phyloP scores from a whole-genome alignment of 2,888 invertebrate genomes.

The Cabera pusaria region DNA sequence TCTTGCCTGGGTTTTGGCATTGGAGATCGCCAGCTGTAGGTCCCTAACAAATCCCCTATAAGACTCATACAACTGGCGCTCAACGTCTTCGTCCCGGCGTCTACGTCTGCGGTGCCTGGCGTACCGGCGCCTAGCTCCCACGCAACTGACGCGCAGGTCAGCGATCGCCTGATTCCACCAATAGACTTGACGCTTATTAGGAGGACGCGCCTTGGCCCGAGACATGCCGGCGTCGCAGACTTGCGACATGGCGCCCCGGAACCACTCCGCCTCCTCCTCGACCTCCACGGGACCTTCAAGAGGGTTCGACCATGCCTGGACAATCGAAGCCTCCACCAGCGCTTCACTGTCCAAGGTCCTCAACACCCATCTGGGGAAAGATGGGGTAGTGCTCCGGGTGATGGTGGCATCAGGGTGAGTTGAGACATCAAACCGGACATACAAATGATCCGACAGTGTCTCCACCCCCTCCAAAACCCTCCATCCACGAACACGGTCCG shows the following conservation, averaged over 20 bases:
- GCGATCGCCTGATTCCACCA: constrained; percentile 13
- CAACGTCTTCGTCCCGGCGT: neutral
- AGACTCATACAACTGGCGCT: neutral
- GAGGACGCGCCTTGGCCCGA: constrained; percentile 1
- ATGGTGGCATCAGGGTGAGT: neutral
- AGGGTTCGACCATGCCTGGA: constrained; percentile 4
- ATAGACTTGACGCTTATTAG: constrained; percentile 3
- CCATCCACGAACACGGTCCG: constrained; percentile 5
- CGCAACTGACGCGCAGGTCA: neutral
- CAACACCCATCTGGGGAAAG: constrained; percentile 6
- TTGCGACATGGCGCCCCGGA: constrained; percentile 1
- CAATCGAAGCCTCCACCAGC: constrained; percentile 3
- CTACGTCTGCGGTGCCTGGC: constrained; percentile 6
- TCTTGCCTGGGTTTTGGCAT: no score
- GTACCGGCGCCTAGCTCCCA: constrained; percentile 6
- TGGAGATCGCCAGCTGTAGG: no score
- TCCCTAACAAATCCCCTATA: no score
- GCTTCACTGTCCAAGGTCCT: constrained; percentile 2
- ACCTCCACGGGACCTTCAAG: constrained; percentile 1
- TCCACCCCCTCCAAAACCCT: constrained; percentile 9
- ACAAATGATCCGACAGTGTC: constrained; percentile 13
- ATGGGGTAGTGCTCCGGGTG: neutral
- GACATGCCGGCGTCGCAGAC: constrained; percentile 9
- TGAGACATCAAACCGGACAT: constrained; percentile 14
- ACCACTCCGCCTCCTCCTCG: constrained; percentile 9